phyloP scores from a whole-genome alignment of 2,888 invertebrate species.

The Microchrysa polita region DNA sequence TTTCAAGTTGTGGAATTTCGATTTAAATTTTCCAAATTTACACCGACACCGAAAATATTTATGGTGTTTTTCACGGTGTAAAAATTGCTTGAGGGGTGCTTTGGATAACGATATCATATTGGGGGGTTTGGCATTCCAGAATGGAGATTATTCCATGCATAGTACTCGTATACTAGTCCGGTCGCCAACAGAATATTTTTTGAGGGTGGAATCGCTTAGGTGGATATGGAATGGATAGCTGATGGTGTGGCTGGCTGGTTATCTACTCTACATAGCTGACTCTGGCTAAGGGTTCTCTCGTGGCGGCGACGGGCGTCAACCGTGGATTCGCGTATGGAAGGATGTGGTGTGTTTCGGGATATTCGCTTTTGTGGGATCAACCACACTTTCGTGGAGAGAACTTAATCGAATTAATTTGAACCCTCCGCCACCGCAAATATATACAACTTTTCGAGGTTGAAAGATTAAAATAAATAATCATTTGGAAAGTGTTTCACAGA shows the following conservation, averaged over 20 bases:
- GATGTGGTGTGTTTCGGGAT: background rate
- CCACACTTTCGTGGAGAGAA: constrained; percentile 44
- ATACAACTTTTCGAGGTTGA: constrained; percentile 49
- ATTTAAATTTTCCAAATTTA: constrained; percentile 45
- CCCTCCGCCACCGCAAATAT: constrained; percentile 45
- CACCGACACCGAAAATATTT: constrained; percentile 44
- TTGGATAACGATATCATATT: constrained; percentile 39
- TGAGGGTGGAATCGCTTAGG: constrained; percentile 9
- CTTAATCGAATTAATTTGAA: constrained; percentile 49
- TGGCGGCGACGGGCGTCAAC: background rate
- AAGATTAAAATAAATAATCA: constrained; percentile 51
- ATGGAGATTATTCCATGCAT: constrained; percentile 22
- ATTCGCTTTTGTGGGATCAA: constrained; percentile 25
- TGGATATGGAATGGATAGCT: background rate
- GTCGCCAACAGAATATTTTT: background rate
- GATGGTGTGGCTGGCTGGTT: constrained; percentile 19
- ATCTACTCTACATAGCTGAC: constrained; percentile 16
- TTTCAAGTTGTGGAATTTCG: constrained; percentile 42
- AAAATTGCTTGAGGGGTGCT: constrained; percentile 42
- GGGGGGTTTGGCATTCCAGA: constrained; percentile 23
- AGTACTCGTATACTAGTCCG: constrained; percentile 26
- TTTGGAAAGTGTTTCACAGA: constrained; percentile 50
- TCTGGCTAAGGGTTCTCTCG: constrained; percentile 23
- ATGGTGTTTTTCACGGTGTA: constrained; percentile 41
- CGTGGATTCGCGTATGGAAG: constrained; percentile 10